phyloP scores from a whole-genome alignment of 2,888 invertebrate species.

The Heterodera filipjevi region DNA sequence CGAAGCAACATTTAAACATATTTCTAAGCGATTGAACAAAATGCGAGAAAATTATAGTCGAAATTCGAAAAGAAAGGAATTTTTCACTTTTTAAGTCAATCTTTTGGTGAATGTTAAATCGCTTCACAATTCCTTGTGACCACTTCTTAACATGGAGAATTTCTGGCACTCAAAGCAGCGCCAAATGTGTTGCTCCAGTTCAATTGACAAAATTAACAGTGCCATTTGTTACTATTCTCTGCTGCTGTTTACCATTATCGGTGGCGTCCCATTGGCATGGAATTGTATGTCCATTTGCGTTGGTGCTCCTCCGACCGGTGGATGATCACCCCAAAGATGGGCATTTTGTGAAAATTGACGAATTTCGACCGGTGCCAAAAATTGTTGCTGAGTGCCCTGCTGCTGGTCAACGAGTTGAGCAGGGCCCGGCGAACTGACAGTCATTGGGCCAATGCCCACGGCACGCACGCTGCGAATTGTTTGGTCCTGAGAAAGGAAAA shows the following conservation, averaged over 20 bases:
- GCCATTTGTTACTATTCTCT: background rate
- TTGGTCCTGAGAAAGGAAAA: slow-evolving; percentile 54
- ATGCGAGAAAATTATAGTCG: too few species aligned
- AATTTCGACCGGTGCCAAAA: slow-evolving; percentile 43
- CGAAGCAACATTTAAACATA: too few species aligned
- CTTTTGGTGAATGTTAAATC: too few species aligned
- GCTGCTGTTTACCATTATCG: background rate
- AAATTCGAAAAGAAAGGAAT: too few species aligned
- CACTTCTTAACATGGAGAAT: too few species aligned
- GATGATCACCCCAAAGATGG: slow-evolving; percentile 38
- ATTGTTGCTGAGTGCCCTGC: slow-evolving; percentile 12
- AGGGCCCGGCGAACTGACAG: slow-evolving; percentile 80
- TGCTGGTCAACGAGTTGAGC: slow-evolving; percentile 58
- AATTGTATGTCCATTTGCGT: slow-evolving; percentile 7
- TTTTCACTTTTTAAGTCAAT: too few species aligned
- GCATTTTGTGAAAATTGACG: slow-evolving; percentile 46
- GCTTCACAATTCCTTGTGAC: too few species aligned
- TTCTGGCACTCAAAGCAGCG: too few species aligned
- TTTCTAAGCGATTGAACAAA: too few species aligned
- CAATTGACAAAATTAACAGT: too few species aligned
- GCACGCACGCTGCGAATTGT: slow-evolving; percentile 70
- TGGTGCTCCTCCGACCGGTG: background rate
- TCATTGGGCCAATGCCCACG: slow-evolving; percentile 92
- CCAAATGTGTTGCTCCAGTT: too few species aligned
- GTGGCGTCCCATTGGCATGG: slow-evolving; percentile 1